Conservation (phyloP, 2,888 invertebrate genomes). For the Rhagium mordax region DNA sequence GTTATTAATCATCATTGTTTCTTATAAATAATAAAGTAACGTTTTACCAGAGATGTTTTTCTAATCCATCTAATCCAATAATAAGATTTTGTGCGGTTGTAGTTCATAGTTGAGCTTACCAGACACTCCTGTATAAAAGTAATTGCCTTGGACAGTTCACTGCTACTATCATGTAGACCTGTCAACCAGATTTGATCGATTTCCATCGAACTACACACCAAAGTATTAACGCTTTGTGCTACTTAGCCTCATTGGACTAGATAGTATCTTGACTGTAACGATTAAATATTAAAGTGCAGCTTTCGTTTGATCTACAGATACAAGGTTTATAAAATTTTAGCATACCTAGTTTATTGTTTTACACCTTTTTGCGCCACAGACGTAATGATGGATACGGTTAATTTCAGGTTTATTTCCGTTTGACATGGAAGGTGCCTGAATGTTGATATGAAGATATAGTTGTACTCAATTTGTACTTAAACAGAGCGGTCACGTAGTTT, state of each 20-base stretch:
- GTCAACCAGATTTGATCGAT: constrained; percentile 50
- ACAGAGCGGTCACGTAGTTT: background rate
- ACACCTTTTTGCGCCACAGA: constrained; percentile 1
- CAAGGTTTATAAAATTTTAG: constrained; percentile 4
- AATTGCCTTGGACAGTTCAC: constrained; percentile 46
- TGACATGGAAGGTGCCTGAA: background rate
- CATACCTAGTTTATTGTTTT: constrained; percentile 9
- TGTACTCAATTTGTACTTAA: background rate
- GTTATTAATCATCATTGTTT: background rate
- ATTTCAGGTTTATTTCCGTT: constrained; percentile 8
- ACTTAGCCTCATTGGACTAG: constrained; percentile 34
- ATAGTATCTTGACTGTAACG: constrained; percentile 10
- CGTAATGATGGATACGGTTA: constrained; percentile 1
- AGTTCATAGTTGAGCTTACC: constrained; percentile 21
- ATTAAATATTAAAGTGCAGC: constrained; percentile 6
- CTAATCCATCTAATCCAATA: constrained; percentile 29
- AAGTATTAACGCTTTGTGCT: constrained; percentile 30
- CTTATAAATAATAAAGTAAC: background rate
- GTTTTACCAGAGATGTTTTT: background rate
- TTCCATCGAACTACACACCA: constrained; percentile 31
- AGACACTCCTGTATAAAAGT: constrained; percentile 29
- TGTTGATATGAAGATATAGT: background rate
- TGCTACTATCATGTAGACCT: constrained; percentile 46
- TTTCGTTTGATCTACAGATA: background rate
- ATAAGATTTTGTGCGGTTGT: constrained; percentile 22